A percentile compares a stretch with the other conserved stretches of the same genome.
Evolutionary conservation across 2,888 invertebrate species (phyloP).

Genomic region (Ecliptopera silaceata): DNA sequence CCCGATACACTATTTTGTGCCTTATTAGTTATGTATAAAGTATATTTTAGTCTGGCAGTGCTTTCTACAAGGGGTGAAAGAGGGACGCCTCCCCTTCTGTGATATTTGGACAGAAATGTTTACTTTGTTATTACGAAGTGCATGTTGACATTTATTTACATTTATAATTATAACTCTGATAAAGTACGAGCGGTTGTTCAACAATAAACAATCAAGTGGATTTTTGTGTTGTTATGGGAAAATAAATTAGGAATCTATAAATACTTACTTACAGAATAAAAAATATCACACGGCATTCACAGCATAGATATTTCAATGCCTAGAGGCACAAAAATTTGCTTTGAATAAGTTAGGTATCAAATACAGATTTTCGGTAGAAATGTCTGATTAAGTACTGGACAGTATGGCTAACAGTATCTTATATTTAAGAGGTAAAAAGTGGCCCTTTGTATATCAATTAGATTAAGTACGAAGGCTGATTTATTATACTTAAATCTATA

Average conservation of each 20-base stretch:
- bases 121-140: constrained; percentile 59
- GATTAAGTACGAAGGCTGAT: too few species aligned
- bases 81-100: constrained; percentile 39
- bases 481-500: too few species aligned
- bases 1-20: constrained; percentile 24
- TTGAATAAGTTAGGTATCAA: too few species aligned
- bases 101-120: constrained; percentile 67
- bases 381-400: too few species aligned
- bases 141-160: constrained; percentile 65
- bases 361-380: too few species aligned
- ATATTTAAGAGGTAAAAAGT: too few species aligned
- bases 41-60: constrained; percentile 27
- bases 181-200: constrained; percentile 21
- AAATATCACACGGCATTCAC: too few species aligned
- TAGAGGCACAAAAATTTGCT: too few species aligned
- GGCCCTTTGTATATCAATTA: too few species aligned
- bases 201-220: constrained; percentile 15
- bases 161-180: constrained; percentile 43
- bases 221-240: constrained; percentile 3
- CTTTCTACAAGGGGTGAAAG: constrained; percentile 36
- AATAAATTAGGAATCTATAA: background rate
- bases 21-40: constrained; percentile 16
- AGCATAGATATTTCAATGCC: too few species aligned
- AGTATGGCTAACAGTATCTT: too few species aligned
- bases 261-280: too few species aligned